These are phyloP conservation scores for Danionella cerebrum DNA, from an alignment of 2,113 vertebrate species.

Conservation along the genomic window DNA sequence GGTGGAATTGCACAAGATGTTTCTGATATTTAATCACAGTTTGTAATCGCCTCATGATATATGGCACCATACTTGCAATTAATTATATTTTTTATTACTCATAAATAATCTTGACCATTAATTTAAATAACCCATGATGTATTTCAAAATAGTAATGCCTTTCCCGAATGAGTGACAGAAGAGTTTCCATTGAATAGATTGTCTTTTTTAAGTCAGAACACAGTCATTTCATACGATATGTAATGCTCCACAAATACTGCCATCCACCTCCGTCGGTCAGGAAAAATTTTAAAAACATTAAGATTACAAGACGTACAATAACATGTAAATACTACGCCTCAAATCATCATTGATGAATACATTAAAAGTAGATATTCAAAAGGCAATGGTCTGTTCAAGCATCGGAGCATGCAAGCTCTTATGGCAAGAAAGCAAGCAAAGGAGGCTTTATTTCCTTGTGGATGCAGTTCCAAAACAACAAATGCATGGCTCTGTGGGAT, in stretches of 20 bases:
- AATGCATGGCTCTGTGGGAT: conserved; percentile 18
- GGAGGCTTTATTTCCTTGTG: conserved; percentile 11
- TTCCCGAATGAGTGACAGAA: background rate
- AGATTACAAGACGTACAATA: conserved; percentile 23
- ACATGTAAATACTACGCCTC: background rate
- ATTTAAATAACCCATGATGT: background rate
- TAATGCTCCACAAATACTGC: background rate
- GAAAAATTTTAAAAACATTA: conserved; percentile 28
- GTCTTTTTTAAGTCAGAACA: conserved; percentile 1
- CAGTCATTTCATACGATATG: background rate
- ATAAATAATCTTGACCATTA: background rate
- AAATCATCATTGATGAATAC: conserved; percentile 14
- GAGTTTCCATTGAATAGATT: conserved; percentile 1
- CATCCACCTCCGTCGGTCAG: conserved; percentile 6
- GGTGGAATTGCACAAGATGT: conserved; percentile 14
- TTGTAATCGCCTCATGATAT: background rate
- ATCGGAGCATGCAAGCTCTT: conserved; percentile 49
- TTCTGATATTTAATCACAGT: background rate
- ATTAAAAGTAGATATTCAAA: conserved; percentile 6
- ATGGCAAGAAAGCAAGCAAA: conserved; percentile 26
- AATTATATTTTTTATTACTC: background rate
- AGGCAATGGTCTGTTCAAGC: conserved; percentile 33
- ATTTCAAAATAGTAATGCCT: background rate
- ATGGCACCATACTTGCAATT: background rate
- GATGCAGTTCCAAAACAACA: conserved; percentile 37